Evolutionary conservation across 2,113 vertebrate genomes (phyloP).

Genomic region (Tretioscincus oriximinensis): DNA sequence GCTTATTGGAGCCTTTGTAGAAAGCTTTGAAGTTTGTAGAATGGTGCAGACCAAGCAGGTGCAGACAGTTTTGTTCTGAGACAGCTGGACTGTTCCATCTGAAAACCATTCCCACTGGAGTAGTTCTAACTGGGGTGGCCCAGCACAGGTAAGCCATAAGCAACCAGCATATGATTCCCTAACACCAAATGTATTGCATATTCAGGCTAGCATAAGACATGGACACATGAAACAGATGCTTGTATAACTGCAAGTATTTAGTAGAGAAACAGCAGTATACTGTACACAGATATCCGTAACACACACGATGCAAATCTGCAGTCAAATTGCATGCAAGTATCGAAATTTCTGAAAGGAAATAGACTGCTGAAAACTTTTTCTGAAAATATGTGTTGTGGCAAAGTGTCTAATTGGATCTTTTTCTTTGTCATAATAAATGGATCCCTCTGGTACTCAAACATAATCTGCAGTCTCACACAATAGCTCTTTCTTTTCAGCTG

Average conservation of each 20-base stretch:
- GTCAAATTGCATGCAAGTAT: background rate
- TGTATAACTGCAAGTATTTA: background rate
- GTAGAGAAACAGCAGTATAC: background rate
- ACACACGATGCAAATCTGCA: background rate
- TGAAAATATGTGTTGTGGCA: background rate
- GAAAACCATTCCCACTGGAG: no score
- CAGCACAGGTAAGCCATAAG: background rate
- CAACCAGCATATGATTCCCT: background rate
- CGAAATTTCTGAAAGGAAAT: background rate
- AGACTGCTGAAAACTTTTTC: background rate
- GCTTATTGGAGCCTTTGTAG: no score
- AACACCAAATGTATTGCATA: background rate
- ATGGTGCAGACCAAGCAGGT: no score
- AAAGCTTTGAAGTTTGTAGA: no score
- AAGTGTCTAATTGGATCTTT: background rate
- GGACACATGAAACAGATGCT: background rate
- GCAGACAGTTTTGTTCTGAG: no score
- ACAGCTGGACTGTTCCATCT: no score
- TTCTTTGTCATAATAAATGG: background rate
- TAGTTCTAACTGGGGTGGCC: no score
- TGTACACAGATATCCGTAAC: background rate
- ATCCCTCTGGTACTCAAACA: background rate
- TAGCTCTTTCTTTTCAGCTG: conserved; percentile 8
- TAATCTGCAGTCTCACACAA: background rate
- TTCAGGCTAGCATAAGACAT: background rate